Conservation (phyloP, 2,888 invertebrate genomes). For the Periphyllus acericola region DNA sequence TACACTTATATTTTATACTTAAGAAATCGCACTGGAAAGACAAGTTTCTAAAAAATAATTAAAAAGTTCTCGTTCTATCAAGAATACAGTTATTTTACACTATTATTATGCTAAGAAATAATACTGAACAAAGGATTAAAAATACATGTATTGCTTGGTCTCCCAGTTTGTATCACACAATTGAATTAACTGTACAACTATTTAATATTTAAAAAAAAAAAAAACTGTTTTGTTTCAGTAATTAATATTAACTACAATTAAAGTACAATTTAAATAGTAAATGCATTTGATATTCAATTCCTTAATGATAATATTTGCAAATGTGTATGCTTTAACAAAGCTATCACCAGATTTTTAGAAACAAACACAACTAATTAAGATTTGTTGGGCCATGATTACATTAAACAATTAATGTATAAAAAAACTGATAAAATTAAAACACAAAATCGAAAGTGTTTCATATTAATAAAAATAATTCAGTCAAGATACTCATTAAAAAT, state of each 20-base stretch:
- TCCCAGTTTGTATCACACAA: background rate
- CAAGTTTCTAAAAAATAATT: slow-evolving; percentile 3
- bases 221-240: background rate
- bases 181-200: background rate
- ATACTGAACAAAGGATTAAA: slow-evolving; percentile 18
- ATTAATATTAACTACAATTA: background rate
- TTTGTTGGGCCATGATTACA: slow-evolving; percentile 20
- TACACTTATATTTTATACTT: background rate
- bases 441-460: background rate
- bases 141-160: slow-evolving; percentile 24
- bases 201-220: background rate
- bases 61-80: background rate
- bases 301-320: slow-evolving; percentile 12
- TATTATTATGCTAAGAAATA: background rate
- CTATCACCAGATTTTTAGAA: background rate
- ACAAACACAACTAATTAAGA: background rate
- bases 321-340: background rate
- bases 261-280: slow-evolving; percentile 14
- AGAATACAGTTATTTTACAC: background rate
- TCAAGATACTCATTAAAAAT: slow-evolving; percentile 18
- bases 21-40: slow-evolving; percentile 14
- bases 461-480: slow-evolving; percentile 25
- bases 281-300: slow-evolving; percentile 14
- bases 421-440: background rate
- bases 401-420: slow-evolving; percentile 28